These are phyloP conservation scores for Dallia pectoralis DNA, from an alignment of 2,797 vertebrate species.

Conservation along the genomic window DNA sequence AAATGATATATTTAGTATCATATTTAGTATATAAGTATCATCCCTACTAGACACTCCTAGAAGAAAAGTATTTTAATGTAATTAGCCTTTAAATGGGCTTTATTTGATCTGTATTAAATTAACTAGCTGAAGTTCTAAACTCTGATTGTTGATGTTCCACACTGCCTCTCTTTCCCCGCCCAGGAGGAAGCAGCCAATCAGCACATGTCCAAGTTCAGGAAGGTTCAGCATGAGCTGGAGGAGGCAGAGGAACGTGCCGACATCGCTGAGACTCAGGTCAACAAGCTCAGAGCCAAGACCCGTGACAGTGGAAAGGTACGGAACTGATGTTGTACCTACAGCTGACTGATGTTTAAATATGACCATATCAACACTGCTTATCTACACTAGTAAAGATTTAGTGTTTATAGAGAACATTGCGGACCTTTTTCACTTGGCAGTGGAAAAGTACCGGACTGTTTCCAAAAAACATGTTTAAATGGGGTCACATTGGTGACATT, in stretches of 20 bases:
- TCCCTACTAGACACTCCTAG: no score
- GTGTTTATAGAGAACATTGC: no score
- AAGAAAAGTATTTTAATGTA: no score
- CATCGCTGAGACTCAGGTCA: constrained; percentile 91
- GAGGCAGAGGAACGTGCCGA: constrained; percentile 88
- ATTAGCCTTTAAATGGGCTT: no score
- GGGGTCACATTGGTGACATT: no score
- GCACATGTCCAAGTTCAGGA: constrained; percentile 84
- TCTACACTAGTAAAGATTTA: no score
- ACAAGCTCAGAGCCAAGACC: constrained; percentile 44
- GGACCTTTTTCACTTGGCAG: no score
- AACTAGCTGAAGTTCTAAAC: neutral
- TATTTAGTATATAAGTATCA: no score
- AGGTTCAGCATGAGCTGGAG: constrained; percentile 88
- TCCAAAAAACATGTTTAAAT: no score
- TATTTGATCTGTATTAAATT: no score
- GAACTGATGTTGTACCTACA: neutral
- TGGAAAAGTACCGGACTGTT: no score
- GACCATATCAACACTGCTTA: no score
- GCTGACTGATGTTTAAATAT: neutral
- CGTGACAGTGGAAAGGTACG: neutral
- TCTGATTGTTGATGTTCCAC: neutral
- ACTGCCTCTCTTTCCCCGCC: neutral
- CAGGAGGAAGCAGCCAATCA: constrained; percentile 89
- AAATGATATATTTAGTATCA: neutral